A percentile compares a stretch with the other conserved stretches of the same genome.
Conservation (phyloP, 2,888 invertebrate genomes). For the Atrina japonica region DNA sequence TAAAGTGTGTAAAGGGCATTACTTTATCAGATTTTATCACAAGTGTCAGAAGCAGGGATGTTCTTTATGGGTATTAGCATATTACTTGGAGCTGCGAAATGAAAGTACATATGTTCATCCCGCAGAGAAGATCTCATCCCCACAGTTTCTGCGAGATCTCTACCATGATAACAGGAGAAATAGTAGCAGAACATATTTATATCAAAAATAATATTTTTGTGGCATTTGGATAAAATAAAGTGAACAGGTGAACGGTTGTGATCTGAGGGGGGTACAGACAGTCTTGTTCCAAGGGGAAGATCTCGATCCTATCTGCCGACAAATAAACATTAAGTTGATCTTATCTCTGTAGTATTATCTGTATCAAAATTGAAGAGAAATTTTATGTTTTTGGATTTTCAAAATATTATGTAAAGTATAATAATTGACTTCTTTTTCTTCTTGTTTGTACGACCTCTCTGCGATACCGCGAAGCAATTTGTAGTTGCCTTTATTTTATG, state of each 20-base stretch:
- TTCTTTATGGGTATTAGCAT: slow-evolving; percentile 28
- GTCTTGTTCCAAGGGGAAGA: slow-evolving; percentile 13
- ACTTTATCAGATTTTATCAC: slow-evolving; percentile 34
- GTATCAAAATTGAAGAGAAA: too few species aligned
- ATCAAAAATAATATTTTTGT: slow-evolving; percentile 36
- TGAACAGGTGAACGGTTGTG: slow-evolving; percentile 33
- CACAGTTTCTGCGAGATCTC: slow-evolving; percentile 21
- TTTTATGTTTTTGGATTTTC: too few species aligned
- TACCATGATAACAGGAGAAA: slow-evolving; percentile 30
- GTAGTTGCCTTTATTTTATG: too few species aligned
- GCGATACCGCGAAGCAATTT: too few species aligned
- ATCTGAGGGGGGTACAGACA: slow-evolving; percentile 16
- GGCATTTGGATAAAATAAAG: slow-evolving; percentile 20
- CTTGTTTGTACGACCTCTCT: too few species aligned
- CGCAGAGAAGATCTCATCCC: slow-evolving; percentile 22
- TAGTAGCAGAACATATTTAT: slow-evolving; percentile 40
- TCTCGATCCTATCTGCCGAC: background rate
- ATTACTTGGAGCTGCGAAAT: slow-evolving; percentile 26
- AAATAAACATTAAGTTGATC: too few species aligned
- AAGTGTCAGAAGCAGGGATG: slow-evolving; percentile 20
- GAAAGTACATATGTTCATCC: slow-evolving; percentile 46
- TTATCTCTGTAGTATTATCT: too few species aligned
- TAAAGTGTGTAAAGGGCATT: slow-evolving; percentile 38
- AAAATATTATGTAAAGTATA: too few species aligned
- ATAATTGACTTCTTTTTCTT: too few species aligned